phyloP scores from a whole-genome alignment of 2,113 vertebrate genomes.

The Coptodon rendalli region DNA sequence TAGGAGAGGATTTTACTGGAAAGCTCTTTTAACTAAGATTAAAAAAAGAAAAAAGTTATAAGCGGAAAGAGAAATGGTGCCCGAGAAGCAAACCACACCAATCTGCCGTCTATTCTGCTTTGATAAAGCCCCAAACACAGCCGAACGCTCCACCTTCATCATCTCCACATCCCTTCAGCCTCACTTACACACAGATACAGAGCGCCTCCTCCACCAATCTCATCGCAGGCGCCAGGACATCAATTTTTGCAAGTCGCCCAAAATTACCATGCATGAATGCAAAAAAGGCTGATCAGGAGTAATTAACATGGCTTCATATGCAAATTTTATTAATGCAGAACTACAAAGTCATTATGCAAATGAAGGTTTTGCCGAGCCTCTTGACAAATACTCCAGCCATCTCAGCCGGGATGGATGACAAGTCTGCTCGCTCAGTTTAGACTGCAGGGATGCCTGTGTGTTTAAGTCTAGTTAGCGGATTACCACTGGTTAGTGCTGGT shows the following conservation, averaged over 20 bases:
- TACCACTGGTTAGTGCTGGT: conserved; percentile 55
- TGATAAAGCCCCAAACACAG: neutral
- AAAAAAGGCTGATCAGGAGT: conserved; percentile 99
- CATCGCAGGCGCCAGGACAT: conserved; percentile 87
- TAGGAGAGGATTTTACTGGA: conserved; percentile 23
- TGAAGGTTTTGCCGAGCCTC: conserved; percentile 98
- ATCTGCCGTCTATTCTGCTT: conserved; percentile 55
- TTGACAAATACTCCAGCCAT: conserved; percentile 99
- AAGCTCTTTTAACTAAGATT: conserved; percentile 43
- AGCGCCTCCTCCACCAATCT: conserved; percentile 65
- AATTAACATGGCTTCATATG: conserved; percentile 99
- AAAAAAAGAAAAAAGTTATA: conserved; percentile 9
- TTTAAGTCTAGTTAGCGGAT: conserved; percentile 39
- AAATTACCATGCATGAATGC: conserved; percentile 99
- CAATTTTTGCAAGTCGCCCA: conserved; percentile 99
- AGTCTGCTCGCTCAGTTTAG: conserved; percentile 83
- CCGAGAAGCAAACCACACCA: conserved; percentile 34
- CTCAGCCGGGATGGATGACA: conserved; percentile 73
- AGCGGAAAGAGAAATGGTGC: neutral
- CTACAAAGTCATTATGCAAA: conserved; percentile 99
- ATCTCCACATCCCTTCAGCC: conserved; percentile 41
- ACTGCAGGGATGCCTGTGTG: conserved; percentile 68
- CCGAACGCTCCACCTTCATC: conserved; percentile 11
- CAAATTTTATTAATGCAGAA: conserved; percentile 99
- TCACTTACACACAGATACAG: neutral